Evolutionary conservation across 1,140 invertebrate genomes (phyloP).

Genomic region (Conopomorpha cramerella): DNA sequence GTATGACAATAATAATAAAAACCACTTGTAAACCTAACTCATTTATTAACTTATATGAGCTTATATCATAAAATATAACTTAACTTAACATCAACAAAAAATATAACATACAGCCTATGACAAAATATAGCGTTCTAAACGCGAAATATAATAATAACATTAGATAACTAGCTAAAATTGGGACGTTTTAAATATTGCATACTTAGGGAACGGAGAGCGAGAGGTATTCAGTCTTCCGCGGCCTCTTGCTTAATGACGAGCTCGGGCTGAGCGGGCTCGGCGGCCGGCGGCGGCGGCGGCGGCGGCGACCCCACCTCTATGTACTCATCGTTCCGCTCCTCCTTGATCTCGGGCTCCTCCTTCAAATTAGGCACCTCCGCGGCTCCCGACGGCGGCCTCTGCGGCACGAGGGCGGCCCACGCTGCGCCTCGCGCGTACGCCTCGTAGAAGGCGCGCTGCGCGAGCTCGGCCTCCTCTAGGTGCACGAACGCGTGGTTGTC

Average conservation of each 20-base stretch:
- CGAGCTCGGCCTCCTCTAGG: slow-evolving; percentile 52
- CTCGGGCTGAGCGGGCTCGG: neutral
- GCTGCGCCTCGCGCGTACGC: slow-evolving; percentile 44
- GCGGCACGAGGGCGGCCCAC: slow-evolving; percentile 37
- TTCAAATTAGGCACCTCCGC: slow-evolving; percentile 20
- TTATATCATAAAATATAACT: slow-evolving; percentile 51
- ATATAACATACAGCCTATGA: slow-evolving; percentile 22
- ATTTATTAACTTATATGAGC: slow-evolving; percentile 48
- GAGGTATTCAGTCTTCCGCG: slow-evolving; percentile 39
- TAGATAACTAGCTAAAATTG: slow-evolving; percentile 32
- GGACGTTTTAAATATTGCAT: slow-evolving; percentile 59
- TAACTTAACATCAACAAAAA: slow-evolving; percentile 34
- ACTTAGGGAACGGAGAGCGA: slow-evolving; percentile 13
- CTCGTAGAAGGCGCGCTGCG: slow-evolving; percentile 47
- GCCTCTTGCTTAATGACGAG: slow-evolving; percentile 31
- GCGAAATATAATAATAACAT: slow-evolving; percentile 39
- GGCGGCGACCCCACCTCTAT: slow-evolving; percentile 46
- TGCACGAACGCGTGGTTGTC: slow-evolving; percentile 81
- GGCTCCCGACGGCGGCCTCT: slow-evolving; percentile 19
- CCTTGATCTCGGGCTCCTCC: slow-evolving; percentile 39
- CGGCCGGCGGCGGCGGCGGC: slow-evolving; percentile 18
- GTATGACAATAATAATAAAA: slow-evolving; percentile 29
- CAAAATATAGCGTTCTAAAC: slow-evolving; percentile 47
- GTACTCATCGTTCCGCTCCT: slow-evolving; percentile 44
- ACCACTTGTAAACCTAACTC: slow-evolving; percentile 52